phyloP scores from a whole-genome alignment of 2,888 invertebrate species.

The Heliconius hortense region DNA sequence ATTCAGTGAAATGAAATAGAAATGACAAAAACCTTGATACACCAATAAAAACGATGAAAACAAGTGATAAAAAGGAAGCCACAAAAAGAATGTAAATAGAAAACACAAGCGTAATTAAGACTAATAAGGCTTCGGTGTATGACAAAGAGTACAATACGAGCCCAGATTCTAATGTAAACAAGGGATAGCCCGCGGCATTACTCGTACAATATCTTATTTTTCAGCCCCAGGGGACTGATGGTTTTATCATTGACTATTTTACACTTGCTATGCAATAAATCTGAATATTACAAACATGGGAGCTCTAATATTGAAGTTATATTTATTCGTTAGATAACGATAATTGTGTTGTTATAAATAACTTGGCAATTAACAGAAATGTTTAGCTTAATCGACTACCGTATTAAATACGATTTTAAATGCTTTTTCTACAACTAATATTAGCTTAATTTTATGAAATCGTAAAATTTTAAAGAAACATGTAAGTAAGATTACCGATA shows the following conservation, averaged over 20 bases:
- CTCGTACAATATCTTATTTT: slow-evolving; percentile 37
- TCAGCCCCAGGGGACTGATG: slow-evolving; percentile 20
- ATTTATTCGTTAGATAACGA: slow-evolving; percentile 14
- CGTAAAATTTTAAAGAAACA: background rate
- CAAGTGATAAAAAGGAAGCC: slow-evolving; percentile 62
- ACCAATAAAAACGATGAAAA: slow-evolving; percentile 44
- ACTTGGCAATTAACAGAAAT: slow-evolving; percentile 9
- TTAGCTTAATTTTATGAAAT: too few relatives aligned
- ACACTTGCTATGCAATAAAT: slow-evolving; percentile 18
- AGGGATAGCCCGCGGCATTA: slow-evolving; percentile 28
- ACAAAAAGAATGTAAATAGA: slow-evolving; percentile 55
- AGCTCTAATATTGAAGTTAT: slow-evolving; percentile 7
- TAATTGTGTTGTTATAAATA: slow-evolving; percentile 9
- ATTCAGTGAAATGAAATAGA: slow-evolving; percentile 1
- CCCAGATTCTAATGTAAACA: slow-evolving; percentile 38
- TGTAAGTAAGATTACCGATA: background rate
- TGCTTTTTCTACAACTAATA: too few relatives aligned
- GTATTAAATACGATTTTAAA: background rate
- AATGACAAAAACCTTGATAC: slow-evolving; percentile 18
- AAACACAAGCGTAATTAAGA: slow-evolving; percentile 68
- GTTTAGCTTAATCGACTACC: background rate
- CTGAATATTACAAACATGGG: slow-evolving; percentile 14
- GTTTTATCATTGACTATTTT: slow-evolving; percentile 26
- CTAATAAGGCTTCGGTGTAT: slow-evolving; percentile 66
- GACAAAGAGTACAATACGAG: slow-evolving; percentile 60